Conservation (phyloP, 1,140 invertebrate species). For the Agrypnia vestita region DNA sequence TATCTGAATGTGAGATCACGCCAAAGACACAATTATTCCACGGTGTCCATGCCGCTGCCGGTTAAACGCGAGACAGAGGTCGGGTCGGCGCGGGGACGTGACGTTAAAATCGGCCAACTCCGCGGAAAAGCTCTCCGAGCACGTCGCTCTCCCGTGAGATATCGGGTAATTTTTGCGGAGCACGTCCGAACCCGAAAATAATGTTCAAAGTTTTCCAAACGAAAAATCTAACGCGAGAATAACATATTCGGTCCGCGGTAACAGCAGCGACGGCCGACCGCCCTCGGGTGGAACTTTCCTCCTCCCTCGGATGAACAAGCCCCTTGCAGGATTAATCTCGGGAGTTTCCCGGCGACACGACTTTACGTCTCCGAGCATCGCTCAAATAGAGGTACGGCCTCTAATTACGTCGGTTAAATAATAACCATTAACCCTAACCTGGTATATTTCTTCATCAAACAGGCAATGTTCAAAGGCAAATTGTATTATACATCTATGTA, state of each 20-base stretch:
- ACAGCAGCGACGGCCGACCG: constrained; percentile 26
- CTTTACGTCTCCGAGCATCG: constrained; percentile 3
- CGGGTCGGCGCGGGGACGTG: constrained; percentile 39
- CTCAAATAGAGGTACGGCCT: constrained; percentile 13
- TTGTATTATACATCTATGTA: too few relatives aligned
- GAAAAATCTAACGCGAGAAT: constrained; percentile 57
- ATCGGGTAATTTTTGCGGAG: constrained; percentile 58
- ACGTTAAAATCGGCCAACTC: constrained; percentile 46
- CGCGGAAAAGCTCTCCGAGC: constrained; percentile 35
- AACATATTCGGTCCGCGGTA: constrained; percentile 57
- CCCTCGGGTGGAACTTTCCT: constrained; percentile 15
- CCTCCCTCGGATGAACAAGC: constrained; percentile 10
- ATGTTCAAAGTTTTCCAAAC: constrained; percentile 56
- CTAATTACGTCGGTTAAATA: constrained; percentile 53
- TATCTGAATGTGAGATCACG: neutral
- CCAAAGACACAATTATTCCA: constrained; percentile 33
- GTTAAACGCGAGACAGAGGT: constrained; percentile 28
- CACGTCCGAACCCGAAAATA: constrained; percentile 61
- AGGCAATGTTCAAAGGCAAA: too few relatives aligned
- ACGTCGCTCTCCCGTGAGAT: constrained; percentile 40
- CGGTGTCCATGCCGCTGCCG: constrained; percentile 29
- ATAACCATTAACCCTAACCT: too few relatives aligned
- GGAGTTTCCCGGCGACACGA: constrained; percentile 27
- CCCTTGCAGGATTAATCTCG: constrained; percentile 32
- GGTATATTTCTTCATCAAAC: too few relatives aligned